Base-by-base conservation (phyloP, 1,140 invertebrate genomes). In the Polypedilum vanderplanki region DNA sequence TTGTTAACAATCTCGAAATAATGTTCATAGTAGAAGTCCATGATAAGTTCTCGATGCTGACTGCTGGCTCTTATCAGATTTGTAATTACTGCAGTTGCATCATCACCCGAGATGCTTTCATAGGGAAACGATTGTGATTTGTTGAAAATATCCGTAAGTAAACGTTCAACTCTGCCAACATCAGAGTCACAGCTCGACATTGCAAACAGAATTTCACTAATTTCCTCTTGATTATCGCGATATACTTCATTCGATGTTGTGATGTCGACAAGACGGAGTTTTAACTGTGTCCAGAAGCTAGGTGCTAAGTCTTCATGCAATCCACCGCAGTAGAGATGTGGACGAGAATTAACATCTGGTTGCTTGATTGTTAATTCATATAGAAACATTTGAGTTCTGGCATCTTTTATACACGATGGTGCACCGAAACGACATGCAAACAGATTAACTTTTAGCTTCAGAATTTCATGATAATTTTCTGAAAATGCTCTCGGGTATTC, bases 381-480 rank as follows among this genome's bases (percentile, higher is more conserved):
- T 3, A 70, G 9, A 22, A 18, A 10, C 17, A 18, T 70, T 20
- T 70, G 9, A 18, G 17, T 18, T 18, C 17, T 18, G 9, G 65
- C 17, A 70, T 70, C 17, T 10, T 70, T 18, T 18, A 70, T 9
- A 12, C 65, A 70, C 18, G 10, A 70, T 70, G 17, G 17, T 18
- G 65, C 65, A n/a, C 65, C 65, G 18, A 70, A 20, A 5, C 65
- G 65, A 70, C 65, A 70, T 20, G 65, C 65, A 70, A 70, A 70
- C 15, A 70, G 10, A 70, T 70, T 70, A 18, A 70, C 17, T 18
- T 70, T 70, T 9, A 70, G 10, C 10, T 22, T 70, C 10, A 22
- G 9, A 9, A 70, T 5, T 18, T 9, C 65, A 20, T 18, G 17
- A 20, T 70, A 18, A 70, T 70, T 70, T 70, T 20, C 65, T 5